Percentiles rank a stretch among this genome's conserved stretches.
Evolutionary conservation across 2,113 vertebrate species (phyloP).

Genomic region (Antennarius striatus): DNA sequence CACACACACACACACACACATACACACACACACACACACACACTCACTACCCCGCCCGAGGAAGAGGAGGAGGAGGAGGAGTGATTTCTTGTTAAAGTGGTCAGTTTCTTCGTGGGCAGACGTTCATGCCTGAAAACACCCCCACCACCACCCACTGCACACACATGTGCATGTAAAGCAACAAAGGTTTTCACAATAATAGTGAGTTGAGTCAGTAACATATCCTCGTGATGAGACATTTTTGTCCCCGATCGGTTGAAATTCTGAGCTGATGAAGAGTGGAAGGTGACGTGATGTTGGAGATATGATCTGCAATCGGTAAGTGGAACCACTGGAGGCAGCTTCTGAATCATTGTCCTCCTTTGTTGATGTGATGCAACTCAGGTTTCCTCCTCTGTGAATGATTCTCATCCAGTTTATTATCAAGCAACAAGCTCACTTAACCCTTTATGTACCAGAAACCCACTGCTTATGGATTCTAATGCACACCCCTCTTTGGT

Average conservation of each 20-base stretch:
- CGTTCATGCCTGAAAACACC: conserved; percentile 33
- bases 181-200: no score
- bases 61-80: conserved; percentile 25
- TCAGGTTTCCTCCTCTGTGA: not conserved
- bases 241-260: no score
- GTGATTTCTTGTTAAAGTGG: conserved; percentile 48
- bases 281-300: no score
- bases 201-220: no score
- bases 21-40: conserved; percentile 1
- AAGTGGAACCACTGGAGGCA: not conserved
- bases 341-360: not conserved
- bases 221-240: no score
- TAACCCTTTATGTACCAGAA: not conserved
- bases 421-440: not conserved
- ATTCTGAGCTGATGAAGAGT: no score
- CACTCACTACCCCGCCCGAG: conserved; percentile 44
- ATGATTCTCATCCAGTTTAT: not conserved
- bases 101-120: conserved; percentile 52
- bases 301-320: no score
- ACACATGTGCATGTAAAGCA: no score
- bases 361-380: conserved; percentile 1
- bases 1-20: conserved; percentile 2
- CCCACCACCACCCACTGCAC: not conserved
- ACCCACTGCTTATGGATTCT: conserved; percentile 5
- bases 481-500: conserved; percentile 4